phyloP scores from a whole-genome alignment of 2,797 vertebrate species.

The Luscinia luscinia region DNA sequence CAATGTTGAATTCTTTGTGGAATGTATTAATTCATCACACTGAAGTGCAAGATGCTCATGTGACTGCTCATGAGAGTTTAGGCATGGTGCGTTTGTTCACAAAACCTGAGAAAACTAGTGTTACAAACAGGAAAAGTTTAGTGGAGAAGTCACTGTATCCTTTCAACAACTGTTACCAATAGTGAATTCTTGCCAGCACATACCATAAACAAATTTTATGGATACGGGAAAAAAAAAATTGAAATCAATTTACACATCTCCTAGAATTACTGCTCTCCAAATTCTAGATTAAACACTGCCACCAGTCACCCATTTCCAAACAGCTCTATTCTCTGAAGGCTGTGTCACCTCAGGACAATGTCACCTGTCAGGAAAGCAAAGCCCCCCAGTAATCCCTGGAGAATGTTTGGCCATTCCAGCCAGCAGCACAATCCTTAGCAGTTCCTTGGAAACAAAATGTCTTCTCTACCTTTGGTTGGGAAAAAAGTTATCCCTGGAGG shows the following conservation, averaged over 20 bases:
- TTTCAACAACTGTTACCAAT: neutral
- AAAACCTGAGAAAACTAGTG: neutral
- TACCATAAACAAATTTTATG: neutral
- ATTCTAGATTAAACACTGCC: neutral
- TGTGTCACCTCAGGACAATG: neutral
- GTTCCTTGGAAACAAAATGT: neutral
- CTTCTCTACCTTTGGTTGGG: neutral
- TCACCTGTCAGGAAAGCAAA: neutral
- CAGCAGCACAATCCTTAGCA: neutral
- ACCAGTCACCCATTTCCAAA: neutral
- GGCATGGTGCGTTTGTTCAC: neutral
- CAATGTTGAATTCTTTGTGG: neutral
- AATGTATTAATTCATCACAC: neutral
- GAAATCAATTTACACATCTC: neutral
- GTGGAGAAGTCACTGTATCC: neutral
- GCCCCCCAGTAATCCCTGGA: neutral
- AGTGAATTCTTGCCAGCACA: neutral
- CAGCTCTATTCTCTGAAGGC: neutral
- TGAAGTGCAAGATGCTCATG: neutral
- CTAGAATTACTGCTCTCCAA: neutral
- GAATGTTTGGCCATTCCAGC: neutral
- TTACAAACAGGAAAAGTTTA: neutral
- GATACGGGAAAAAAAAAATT: neutral
- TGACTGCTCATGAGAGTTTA: neutral
- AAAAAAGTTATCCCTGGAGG: neutral